Conservation (phyloP, 1,140 invertebrate genomes). For the Atta colombica region DNA sequence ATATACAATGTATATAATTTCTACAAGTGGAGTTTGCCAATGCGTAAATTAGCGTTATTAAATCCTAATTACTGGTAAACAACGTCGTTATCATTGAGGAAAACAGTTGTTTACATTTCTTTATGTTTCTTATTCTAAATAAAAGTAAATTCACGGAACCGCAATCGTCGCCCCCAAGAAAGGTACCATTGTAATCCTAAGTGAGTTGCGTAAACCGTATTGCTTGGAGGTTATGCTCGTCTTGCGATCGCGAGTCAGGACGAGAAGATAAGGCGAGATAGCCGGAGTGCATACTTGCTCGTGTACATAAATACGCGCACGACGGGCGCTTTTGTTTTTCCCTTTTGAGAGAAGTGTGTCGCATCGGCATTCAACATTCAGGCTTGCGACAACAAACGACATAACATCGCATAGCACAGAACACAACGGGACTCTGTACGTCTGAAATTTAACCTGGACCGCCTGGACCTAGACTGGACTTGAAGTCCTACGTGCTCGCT, state of each 20-base stretch:
- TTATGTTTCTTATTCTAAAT: not conserved
- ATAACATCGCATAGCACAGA: no score
- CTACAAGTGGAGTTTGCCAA: not conserved
- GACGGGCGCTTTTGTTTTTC: no score
- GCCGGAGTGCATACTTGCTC: not conserved
- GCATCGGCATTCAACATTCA: no score
- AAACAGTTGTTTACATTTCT: not conserved
- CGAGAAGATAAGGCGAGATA: not conserved
- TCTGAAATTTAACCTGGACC: no score
- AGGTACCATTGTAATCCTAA: not conserved
- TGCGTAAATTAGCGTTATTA: not conserved
- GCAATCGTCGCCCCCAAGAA: not conserved
- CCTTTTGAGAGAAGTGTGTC: no score
- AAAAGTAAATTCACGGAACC: not conserved
- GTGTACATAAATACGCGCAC: not conserved
- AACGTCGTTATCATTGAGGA: not conserved
- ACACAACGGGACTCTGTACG: no score
- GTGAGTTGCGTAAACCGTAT: not conserved
- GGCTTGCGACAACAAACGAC: no score
- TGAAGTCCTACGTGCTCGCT: no score
- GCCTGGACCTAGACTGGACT: no score
- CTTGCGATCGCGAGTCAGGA: not conserved
- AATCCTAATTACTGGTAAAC: not conserved
- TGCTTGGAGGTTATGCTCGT: not conserved
- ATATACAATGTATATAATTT: not conserved